phyloP scores from a whole-genome alignment of 2,797 vertebrate genomes.

The Parotocinclus haroldoi region DNA sequence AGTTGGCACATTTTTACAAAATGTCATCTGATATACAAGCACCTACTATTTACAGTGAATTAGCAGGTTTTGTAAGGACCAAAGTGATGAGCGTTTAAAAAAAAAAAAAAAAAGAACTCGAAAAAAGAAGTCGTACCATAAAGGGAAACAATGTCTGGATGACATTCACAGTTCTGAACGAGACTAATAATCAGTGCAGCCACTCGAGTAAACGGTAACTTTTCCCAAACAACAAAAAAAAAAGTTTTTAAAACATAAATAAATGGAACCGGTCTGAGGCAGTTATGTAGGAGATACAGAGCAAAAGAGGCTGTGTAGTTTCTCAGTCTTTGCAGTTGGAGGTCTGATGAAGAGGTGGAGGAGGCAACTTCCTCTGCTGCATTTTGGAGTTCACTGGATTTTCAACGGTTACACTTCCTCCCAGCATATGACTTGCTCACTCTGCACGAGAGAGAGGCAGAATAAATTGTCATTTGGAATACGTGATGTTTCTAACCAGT shows the following conservation, averaged over 20 bases:
- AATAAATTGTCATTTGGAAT: not conserved
- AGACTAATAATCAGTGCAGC: slow-evolving; percentile 22
- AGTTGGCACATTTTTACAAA: slow-evolving; percentile 39
- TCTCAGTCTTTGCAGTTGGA: slow-evolving; percentile 46
- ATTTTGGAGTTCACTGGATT: slow-evolving; percentile 37
- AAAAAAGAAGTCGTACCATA: slow-evolving; percentile 1
- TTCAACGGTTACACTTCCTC: slow-evolving; percentile 25
- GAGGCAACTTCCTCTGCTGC: slow-evolving; percentile 36
- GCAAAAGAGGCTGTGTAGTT: slow-evolving; percentile 48
- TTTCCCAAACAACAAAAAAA: not conserved
- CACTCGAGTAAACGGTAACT: slow-evolving; percentile 37
- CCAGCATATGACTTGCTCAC: slow-evolving; percentile 31
- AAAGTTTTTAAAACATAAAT: slow-evolving; percentile 8
- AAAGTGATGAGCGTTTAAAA: slow-evolving; percentile 29
- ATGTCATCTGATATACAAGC: slow-evolving; percentile 37
- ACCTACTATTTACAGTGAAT: slow-evolving; percentile 45
- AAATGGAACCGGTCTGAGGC: slow-evolving; percentile 49
- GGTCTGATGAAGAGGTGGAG: slow-evolving; percentile 41
- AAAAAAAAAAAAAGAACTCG: slow-evolving; percentile 26
- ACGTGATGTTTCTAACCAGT: no score
- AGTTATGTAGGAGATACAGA: slow-evolving; percentile 50
- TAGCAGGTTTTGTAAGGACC: slow-evolving; percentile 16
- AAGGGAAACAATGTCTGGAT: slow-evolving; percentile 25
- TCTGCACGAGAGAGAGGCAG: slow-evolving; percentile 35
- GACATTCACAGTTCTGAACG: slow-evolving; percentile 39